Evolutionary conservation across 2,797 vertebrate species (phyloP).

Genomic region (Scolopax rusticola): DNA sequence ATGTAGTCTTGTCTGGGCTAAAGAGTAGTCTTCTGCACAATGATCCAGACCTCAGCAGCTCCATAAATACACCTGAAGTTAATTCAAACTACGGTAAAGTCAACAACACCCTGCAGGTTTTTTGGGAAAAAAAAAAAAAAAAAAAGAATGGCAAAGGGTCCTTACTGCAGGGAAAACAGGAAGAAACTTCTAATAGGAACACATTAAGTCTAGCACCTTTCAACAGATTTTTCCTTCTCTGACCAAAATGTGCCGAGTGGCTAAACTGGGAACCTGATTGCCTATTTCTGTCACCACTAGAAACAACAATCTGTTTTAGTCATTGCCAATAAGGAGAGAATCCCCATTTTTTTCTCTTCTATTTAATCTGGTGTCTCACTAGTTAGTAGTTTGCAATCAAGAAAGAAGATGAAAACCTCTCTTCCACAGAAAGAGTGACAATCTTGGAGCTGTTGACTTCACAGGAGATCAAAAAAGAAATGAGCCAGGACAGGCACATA

Average conservation of each 20-base stretch:
- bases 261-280: not conserved
- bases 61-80: not conserved
- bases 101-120: not conserved
- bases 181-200: not conserved
- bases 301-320: not conserved
- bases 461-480: not conserved
- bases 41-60: not conserved
- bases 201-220: not conserved
- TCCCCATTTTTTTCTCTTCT: not conserved
- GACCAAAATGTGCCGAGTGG: not conserved
- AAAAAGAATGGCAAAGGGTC: not conserved
- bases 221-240: not conserved
- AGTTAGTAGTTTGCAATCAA: not conserved
- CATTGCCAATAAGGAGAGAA: not conserved
- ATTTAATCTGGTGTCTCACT: not conserved
- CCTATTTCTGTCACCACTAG: slow-evolving; percentile 6
- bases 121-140: fast-evolving
- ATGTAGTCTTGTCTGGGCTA: not conserved
- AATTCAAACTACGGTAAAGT: not conserved
- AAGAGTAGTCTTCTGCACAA: not conserved
- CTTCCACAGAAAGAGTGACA: not conserved
- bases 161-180: not conserved
- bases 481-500: not conserved
- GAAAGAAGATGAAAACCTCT: not conserved
- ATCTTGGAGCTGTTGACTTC: not conserved